Evolutionary conservation across 2,113 vertebrate species (phyloP), one percentile per base, ranked within the genome.

Genomic region (Rhea americana): DNA sequence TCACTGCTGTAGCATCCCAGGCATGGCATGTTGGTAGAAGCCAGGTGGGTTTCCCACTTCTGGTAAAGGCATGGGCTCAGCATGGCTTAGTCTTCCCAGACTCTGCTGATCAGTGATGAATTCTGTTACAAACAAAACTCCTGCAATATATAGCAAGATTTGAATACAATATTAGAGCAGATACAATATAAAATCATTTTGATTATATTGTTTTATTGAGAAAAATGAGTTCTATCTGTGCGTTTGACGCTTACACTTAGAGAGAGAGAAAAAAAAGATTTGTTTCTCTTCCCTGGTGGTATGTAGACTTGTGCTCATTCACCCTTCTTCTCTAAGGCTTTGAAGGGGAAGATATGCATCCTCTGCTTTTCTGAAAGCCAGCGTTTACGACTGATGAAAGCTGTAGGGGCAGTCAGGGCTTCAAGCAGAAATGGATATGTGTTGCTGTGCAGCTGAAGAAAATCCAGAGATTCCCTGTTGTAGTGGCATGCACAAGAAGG

Each of bases 171-270:
- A 70, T 51, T 75, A 82, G 28, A 84, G 32, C 4, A 1, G 48
- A 41, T 70, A 85, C 35, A 76, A 48, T 81, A 73, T 62, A 53
- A 84, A 92, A 86, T 95, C 53, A 90, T 92, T 88, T 96, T 90
- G 43, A 94, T 91, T 39, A 65, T 13, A 66, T 85, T 87, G 73
- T 78, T 47, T 95, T 94, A 84, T 92, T 87, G 91, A 76, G 83
- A 89, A 53, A 89, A 90, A 93, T 79, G 70, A 32, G 5, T 89
- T 89, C 62, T 82, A 8, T 85, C 68, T 67, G 66, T 90, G 89
- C 61, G 82, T 83, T 56, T 87, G 79, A 84, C 80, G 47, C 32
- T 74, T 75, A 48, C 13, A 22, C 20, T 80, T 80, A 50, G 58
- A 43, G 50, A 74, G 26, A 56, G 15, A 28, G 14, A 89, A 93